These are phyloP conservation scores for Hirtodrosophila histrioides DNA, from an alignment of 2,888 invertebrate genomes.

Conservation along the genomic window DNA sequence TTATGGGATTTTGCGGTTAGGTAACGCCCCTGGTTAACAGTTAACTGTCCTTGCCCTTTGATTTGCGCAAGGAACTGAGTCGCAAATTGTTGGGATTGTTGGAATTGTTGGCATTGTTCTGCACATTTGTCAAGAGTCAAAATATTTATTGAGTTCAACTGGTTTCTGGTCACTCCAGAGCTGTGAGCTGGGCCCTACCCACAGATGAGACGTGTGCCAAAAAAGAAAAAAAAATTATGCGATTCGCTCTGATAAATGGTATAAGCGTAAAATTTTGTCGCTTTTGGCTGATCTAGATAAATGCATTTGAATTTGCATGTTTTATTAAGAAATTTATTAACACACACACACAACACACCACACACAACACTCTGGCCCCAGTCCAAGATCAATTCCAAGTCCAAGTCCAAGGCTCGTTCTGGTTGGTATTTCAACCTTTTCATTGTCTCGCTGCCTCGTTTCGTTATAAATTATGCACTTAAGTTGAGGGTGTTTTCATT, in stretches of 20 bases:
- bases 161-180: constrained; percentile 45
- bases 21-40: constrained; percentile 60
- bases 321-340: constrained; percentile 81
- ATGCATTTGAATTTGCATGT: constrained; percentile 81
- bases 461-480: constrained; percentile 83
- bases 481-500: constrained; percentile 83
- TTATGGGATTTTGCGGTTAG: constrained; percentile 60
- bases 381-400: constrained; percentile 24
- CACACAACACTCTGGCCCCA: constrained; percentile 16
- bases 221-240: constrained; percentile 49
- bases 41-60: constrained; percentile 29
- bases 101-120: constrained; percentile 52
- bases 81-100: constrained; percentile 32
- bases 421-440: constrained; percentile 61
- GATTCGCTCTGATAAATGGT: constrained; percentile 74
- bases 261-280: constrained; percentile 78
- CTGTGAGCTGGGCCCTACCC: constrained; percentile 40
- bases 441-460: constrained; percentile 68
- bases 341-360: constrained; percentile 44
- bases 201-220: constrained; percentile 73
- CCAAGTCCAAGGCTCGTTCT: constrained; percentile 42
- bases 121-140: constrained; percentile 78
- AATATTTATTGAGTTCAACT: constrained; percentile 82
- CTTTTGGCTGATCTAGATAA: constrained; percentile 81
- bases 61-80: constrained; percentile 19